Evolutionary conservation across 2,888 invertebrate genomes (phyloP), one percentile per base, ranked within the genome.

Genomic region (Panopea generosa): DNA sequence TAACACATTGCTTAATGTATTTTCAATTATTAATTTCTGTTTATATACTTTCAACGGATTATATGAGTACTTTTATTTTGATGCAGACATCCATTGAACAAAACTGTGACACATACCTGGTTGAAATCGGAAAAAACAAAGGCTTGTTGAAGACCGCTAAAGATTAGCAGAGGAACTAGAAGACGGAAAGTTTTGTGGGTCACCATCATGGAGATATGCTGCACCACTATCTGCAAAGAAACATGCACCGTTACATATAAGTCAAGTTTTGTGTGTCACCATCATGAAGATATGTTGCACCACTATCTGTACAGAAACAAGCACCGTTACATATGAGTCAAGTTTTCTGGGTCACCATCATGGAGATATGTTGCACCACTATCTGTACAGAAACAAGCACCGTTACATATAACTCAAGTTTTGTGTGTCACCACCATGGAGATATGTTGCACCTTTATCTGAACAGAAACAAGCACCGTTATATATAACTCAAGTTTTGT

Each of bases 91-190:
- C n/a, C n/a, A n/a, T n/a, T n/a, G n/a, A n/a, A n/a, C 11, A 33
- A 33, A 33, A 33, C 33, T 33, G 33, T 33, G n/a, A 33, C 33
- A 52, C 61, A 61, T 77, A 91, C 92, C 89, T 89, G 90, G 63
- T 88, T 92, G 70, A 90, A 92, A 75, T 92, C 92, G 2, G 91
- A 85, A 75, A 88, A 92, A 33, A 92, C 87, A 71, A 92, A 92
- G 1, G 90, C 92, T 81, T 92, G 92, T 66, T 92, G 91, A 26
- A 92, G 86, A 7, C 92, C 92, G 74, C 89, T 92, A 79, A 92
- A 92, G 50, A 92, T 81, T 20, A 92, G 77, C 18, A 92, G 79
- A 2, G 92, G 92, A 14, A 90, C 86, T 11, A 92, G 86, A 11
- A 91, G 84, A 16, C 90, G 86, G 72, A 90, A 91, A 0, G 90